phyloP scores from a whole-genome alignment of 2,113 vertebrate species.

The Speoplatyrhinus poulsoni region DNA sequence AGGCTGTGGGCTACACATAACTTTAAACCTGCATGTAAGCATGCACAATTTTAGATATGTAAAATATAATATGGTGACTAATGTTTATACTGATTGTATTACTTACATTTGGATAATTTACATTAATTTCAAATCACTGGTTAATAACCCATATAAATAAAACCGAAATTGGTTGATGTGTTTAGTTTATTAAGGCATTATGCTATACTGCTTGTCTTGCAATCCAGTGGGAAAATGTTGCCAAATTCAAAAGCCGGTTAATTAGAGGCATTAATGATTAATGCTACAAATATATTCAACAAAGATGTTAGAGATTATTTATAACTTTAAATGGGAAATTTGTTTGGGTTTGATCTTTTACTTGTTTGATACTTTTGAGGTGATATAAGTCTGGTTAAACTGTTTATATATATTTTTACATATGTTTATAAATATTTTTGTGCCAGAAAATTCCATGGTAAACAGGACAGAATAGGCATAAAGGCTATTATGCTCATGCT shows the following conservation, averaged over 20 bases:
- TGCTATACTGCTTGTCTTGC: background rate
- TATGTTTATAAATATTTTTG: too few relatives aligned
- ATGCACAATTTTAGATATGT: slow-evolving; percentile 58
- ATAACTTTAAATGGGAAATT: too few relatives aligned
- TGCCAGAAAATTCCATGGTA: too few relatives aligned
- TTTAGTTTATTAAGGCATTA: slow-evolving; percentile 77
- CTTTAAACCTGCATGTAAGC: slow-evolving; percentile 76
- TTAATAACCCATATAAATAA: slow-evolving; percentile 95
- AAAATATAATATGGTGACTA: slow-evolving; percentile 77
- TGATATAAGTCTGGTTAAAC: too few relatives aligned
- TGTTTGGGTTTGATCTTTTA: too few relatives aligned
- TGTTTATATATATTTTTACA: too few relatives aligned
- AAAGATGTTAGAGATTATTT: too few relatives aligned
- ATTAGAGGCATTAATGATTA: too few relatives aligned
- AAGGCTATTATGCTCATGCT: too few relatives aligned
- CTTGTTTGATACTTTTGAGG: too few relatives aligned
- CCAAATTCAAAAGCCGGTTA: background rate
- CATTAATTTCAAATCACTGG: slow-evolving; percentile 91
- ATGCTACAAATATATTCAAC: too few relatives aligned
- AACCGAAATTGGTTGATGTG: slow-evolving; percentile 83
- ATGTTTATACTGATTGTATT: slow-evolving; percentile 90
- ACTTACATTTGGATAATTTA: slow-evolving; percentile 88
- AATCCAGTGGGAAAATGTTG: background rate
- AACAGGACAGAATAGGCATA: too few relatives aligned
- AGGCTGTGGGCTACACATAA: slow-evolving; percentile 58